Evolutionary conservation across 2,113 vertebrate genomes (phyloP), one percentile per base, ranked within the genome.

Genomic region (Micromys minutus): DNA sequence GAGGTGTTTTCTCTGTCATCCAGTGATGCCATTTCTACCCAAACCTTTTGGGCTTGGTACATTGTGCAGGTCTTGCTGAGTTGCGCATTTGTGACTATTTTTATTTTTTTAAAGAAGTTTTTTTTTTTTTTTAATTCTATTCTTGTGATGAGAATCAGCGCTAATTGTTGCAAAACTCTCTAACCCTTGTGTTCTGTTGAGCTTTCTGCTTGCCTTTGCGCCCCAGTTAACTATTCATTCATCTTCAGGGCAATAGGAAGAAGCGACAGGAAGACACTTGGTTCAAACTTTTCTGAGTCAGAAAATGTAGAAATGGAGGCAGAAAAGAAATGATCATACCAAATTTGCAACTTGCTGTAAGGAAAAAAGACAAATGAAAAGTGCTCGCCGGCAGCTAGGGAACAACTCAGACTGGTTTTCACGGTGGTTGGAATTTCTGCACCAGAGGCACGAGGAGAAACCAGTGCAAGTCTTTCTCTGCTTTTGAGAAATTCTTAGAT

Each of bases 101-200:
- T 89, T 84, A 87, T 94, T 45, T n/a, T 87, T 89, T 72, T 87
- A 74, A 95, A 79, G 39, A 86, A 79, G 31, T 26, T 94, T 55
- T 13, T 13, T 65, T 65, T 74, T 52, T 11, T 17, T 39, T 69
- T 63, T 59, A 1, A 63, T 96, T 94, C 98, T 97, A 96, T 98
- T 98, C 97, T 97, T 97, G 77, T 69, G 92, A 95, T 67, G 5
- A 92, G 95, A 97, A 98, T 95, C 90, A 96, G 94, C 95, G 93
- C 97, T 98, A 98, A 98, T 98, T 98, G 98, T 97, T 96, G 13
- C 90, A 97, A 97, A 97, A 97, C 17, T 4, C 94, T 97, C 96
- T 94, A 91, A 95, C 97, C 97, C 96, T n/a, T 97, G 80, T 96
- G 96, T 92, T 97, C 92, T 96, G 95, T 94, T 81, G 5, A 96